phyloP scores from a whole-genome alignment of 2,113 vertebrate genomes.

The Heterocephalus glaber region DNA sequence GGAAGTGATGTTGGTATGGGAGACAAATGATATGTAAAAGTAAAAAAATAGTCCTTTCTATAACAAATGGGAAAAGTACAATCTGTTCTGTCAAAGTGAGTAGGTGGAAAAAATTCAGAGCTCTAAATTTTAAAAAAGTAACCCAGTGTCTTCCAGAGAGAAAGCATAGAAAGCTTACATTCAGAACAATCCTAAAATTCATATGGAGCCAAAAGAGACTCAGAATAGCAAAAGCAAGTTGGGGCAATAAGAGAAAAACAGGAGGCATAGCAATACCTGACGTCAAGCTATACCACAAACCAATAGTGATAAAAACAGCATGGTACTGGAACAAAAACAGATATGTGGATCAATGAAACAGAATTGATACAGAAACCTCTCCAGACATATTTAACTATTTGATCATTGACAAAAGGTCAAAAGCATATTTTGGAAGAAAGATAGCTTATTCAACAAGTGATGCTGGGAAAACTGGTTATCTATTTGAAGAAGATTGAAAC shows the following conservation, averaged over 20 bases:
- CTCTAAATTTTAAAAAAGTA: neutral
- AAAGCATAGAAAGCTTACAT: neutral
- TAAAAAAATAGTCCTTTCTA: neutral
- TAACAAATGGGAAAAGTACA: neutral
- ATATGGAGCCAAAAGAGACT: neutral
- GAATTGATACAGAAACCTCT: neutral
- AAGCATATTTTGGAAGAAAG: neutral
- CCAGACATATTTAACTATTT: neutral
- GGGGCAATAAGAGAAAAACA: neutral
- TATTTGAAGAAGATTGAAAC: no score
- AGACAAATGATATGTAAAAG: neutral
- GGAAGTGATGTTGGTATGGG: neutral
- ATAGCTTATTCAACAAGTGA: neutral
- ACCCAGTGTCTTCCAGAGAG: neutral
- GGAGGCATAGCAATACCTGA: neutral
- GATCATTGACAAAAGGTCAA: neutral
- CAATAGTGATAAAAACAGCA: neutral
- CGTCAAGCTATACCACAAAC: neutral
- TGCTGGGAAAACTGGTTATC: no score
- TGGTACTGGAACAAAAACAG: neutral
- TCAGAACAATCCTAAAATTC: neutral
- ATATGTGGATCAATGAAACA: neutral
- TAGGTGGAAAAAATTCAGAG: neutral
- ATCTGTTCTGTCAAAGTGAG: neutral
- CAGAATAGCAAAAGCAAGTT: neutral